Evolutionary conservation across 2,797 vertebrate genomes (phyloP), one percentile per base, ranked within the genome.

Genomic region (Pseudochirops cupreus): DNA sequence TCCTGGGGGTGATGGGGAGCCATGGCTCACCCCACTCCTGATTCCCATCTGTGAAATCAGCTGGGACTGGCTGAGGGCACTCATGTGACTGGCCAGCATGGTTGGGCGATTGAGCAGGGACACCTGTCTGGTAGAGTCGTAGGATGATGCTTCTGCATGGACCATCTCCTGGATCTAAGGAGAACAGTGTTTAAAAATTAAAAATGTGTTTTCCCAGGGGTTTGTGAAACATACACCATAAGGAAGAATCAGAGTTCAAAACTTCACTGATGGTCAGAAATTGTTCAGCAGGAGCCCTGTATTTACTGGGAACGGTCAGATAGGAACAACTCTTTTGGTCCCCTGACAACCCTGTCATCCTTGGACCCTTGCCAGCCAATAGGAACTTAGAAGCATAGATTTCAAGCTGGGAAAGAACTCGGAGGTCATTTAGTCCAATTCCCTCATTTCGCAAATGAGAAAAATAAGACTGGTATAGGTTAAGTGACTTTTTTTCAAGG

Each of bases 121-220:
- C 98, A 99, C 99, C 97, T 99, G 99, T 98, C 99, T 99, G 98
- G 98, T 98, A 4, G 99, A 99, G 97, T 99, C 99, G 55, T 99
- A 99, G 99, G 99, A 99, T 13, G 99, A 97, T 97, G 99, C 99
- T 1, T 99, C 99, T 26, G 99, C 99, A 98, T 99, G 99, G 98
- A 99, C 99, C 99, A 99, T 99, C 99, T 99, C 99, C 99, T 99
- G 99, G 99, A 99, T 99, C 99, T 99, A 98, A 92, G 96, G 93
- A 97, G 91, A 96, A 98, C 4, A 98, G n/a, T 28, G 89, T 93
- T 50, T 29, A 0, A 92, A 96, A 39, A 97, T 96, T 13, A 82
- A 95, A 50, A 92, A 50, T 91, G 59, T 24, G 9, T 33, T 29
- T 12, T 39, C 2, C 54, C 74, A 4, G 12, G 9, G 74, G 74